phyloP scores from a whole-genome alignment of 1,140 invertebrate genomes.

The Sycophila sp. region DNA sequence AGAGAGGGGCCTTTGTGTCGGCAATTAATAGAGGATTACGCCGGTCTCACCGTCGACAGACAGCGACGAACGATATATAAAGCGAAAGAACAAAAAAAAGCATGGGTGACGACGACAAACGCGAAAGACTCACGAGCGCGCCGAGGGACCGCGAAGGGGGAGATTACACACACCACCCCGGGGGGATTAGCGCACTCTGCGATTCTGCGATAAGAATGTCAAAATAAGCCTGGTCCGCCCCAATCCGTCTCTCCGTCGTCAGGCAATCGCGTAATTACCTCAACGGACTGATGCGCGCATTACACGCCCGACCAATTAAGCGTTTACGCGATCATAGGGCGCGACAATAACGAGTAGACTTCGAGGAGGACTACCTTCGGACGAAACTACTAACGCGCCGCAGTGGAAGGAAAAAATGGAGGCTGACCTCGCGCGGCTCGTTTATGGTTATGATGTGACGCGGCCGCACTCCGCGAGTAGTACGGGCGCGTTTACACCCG shows the following conservation, averaged over 20 bases:
- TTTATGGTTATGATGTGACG: conserved; percentile 27
- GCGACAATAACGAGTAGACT: not conserved
- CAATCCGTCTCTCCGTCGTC: not conserved
- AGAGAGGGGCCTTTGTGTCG: conserved; percentile 53
- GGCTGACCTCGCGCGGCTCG: not conserved
- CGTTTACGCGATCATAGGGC: not conserved
- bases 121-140: no score
- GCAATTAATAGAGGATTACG: conserved; percentile 66
- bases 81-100: conserved; percentile 2
- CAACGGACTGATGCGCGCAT: not conserved
- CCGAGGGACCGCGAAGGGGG: conserved; percentile 38
- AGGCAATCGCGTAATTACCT: not conserved
- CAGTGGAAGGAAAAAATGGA: not conserved
- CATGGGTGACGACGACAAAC: no score
- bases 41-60: conserved; percentile 41
- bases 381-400: no score
- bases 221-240: conserved; percentile 53
- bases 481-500: not conserved
- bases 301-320: not conserved
- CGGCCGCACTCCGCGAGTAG: not conserved
- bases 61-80: conserved; percentile 18
- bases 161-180: conserved; percentile 46
- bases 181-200: conserved; percentile 49
- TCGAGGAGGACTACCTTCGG: not conserved
- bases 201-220: conserved; percentile 61